These are phyloP conservation scores for Acanthisitta chloris DNA, from an alignment of 2,113 vertebrate species.

Conservation along the genomic window DNA sequence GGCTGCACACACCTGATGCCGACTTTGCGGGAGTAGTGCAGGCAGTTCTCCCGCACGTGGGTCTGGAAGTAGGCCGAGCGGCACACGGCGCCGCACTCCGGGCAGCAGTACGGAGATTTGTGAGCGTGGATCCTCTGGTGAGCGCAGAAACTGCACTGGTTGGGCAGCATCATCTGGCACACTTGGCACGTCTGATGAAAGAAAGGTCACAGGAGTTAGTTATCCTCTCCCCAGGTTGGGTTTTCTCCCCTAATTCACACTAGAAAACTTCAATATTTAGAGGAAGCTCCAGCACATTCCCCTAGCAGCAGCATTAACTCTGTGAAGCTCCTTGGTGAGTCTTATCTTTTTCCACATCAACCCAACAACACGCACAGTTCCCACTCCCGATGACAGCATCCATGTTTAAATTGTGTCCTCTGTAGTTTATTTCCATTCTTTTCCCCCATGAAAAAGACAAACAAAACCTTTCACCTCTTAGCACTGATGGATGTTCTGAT, in stretches of 20 bases:
- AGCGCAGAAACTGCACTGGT: conserved; percentile 92
- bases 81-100: conserved; percentile 89
- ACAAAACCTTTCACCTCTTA: neutral
- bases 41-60: conserved; percentile 94
- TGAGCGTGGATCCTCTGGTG: conserved; percentile 91
- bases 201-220: neutral
- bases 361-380: neutral
- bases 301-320: neutral
- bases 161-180: conserved; percentile 94
- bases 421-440: neutral
- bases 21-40: conserved; percentile 93
- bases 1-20: conserved; percentile 86
- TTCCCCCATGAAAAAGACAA: neutral
- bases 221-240: neutral
- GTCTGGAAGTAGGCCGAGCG: conserved; percentile 92
- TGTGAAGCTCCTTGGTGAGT: accelerated
- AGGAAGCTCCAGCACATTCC: neutral
- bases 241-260: neutral
- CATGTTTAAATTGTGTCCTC: neutral
- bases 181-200: conserved; percentile 84
- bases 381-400: neutral
- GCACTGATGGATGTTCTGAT: neutral
- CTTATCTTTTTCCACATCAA: neutral
- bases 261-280: neutral
- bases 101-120: conserved; percentile 94